Conservation (phyloP, 2,797 vertebrate genomes). For the Labeo calbasu region DNA sequence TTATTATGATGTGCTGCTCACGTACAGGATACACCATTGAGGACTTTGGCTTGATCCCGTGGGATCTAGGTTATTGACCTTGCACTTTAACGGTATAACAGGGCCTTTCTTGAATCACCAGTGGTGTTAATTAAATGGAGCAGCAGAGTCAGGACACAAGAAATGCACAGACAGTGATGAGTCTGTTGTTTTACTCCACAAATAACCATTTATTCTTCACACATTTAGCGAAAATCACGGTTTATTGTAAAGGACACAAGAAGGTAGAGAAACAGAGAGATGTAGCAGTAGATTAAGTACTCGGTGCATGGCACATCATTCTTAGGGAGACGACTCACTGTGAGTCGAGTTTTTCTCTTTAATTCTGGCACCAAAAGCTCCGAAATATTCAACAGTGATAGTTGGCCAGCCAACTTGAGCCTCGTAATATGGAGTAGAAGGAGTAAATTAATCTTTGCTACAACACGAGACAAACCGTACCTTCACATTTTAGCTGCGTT, state of each 20-base stretch:
- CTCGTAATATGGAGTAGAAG: constrained; percentile 75
- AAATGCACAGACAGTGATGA: constrained; percentile 59
- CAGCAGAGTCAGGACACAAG: background rate
- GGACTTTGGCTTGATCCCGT: constrained; percentile 36
- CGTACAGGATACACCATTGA: constrained; percentile 31
- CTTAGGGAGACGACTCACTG: constrained; percentile 85
- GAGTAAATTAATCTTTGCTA: constrained; percentile 82
- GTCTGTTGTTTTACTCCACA: constrained; percentile 73
- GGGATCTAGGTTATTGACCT: constrained; percentile 42
- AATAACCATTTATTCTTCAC: constrained; percentile 82
- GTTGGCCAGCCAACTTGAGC: constrained; percentile 86
- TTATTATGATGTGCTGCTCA: constrained; percentile 41
- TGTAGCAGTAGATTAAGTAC: constrained; percentile 83
- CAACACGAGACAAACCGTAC: constrained; percentile 75
- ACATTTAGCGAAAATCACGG: constrained; percentile 85
- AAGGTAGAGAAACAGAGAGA: constrained; percentile 81
- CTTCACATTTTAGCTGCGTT: constrained; percentile 66
- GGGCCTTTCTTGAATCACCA: constrained; percentile 20
- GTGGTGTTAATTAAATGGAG: constrained; percentile 42
- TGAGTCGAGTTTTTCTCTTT: constrained; percentile 82
- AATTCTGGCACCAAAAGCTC: constrained; percentile 81
- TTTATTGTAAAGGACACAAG: constrained; percentile 85
- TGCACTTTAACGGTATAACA: constrained; percentile 20
- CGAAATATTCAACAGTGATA: constrained; percentile 82
- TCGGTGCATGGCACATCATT: constrained; percentile 86